Conservation (phyloP, 2,113 vertebrate genomes). For the Vicugna pacos region DNA sequence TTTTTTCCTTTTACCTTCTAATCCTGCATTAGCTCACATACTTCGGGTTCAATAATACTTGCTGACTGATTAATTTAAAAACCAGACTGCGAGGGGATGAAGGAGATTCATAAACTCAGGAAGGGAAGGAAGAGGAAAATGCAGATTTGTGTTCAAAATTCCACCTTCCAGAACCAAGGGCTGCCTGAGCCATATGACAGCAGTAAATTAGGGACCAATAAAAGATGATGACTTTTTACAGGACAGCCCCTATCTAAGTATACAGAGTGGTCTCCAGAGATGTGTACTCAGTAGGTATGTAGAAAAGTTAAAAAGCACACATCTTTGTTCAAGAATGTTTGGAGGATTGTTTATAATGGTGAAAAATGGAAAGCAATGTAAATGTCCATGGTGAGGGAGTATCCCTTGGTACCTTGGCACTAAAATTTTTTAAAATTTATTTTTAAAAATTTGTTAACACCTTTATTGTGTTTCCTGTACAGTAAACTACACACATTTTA, state of each 20-base stretch:
- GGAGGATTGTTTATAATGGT: conserved; percentile 24
- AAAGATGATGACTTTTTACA: conserved; percentile 47
- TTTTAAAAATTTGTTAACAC: too few species aligned
- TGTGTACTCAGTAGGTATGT: not conserved
- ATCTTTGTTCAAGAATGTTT: conserved; percentile 59
- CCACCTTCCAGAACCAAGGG: not conserved
- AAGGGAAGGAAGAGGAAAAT: conserved; percentile 35
- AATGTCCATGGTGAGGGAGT: not conserved
- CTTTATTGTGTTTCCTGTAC: too few species aligned
- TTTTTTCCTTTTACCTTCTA: conserved; percentile 25
- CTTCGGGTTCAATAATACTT: conserved; percentile 58
- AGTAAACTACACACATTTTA: too few species aligned
- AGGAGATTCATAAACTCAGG: conserved; percentile 46
- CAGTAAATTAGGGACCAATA: conserved; percentile 13
- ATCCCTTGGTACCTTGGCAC: not conserved
- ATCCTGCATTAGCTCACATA: conserved; percentile 8
- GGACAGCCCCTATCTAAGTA: not conserved
- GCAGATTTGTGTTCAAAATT: conserved; percentile 42
- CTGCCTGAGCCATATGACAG: not conserved
- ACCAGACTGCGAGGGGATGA: not conserved
- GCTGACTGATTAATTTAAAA: conserved; percentile 44
- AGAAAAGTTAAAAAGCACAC: conserved; percentile 54
- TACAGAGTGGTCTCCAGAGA: conserved; percentile 29
- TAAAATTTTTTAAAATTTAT: not conserved
- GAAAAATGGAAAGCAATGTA: conserved; percentile 49